phyloP scores from a whole-genome alignment of 2,888 invertebrate genomes.

The Neocrepidodera transversa region DNA sequence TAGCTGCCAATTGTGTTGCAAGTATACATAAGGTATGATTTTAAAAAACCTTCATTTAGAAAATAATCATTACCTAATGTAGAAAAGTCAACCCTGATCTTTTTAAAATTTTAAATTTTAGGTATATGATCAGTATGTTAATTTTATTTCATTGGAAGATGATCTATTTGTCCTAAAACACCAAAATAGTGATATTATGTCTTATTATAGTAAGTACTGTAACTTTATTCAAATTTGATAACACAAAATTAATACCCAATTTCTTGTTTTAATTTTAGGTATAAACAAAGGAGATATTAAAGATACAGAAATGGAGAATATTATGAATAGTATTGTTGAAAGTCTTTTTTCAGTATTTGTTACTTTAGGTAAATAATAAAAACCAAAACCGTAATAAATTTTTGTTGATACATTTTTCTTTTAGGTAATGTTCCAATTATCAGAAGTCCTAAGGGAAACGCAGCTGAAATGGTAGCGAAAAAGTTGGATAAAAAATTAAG shows the following conservation, averaged over 20 bases:
- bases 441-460: constrained; percentile 91
- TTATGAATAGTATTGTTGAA: constrained; percentile 95
- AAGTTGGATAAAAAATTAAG: constrained; percentile 96
- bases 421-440: constrained; percentile 86
- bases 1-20: constrained; percentile 89
- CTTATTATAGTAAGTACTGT: constrained; percentile 94
- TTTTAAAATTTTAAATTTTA: constrained; percentile 49
- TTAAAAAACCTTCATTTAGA: constrained; percentile 2
- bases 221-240: constrained; percentile 47
- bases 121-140: constrained; percentile 97
- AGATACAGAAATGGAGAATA: constrained; percentile 93
- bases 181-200: constrained; percentile 88
- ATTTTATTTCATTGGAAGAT: constrained; percentile 97
- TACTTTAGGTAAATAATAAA: constrained; percentile 85
- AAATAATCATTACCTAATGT: background rate
- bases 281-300: constrained; percentile 93
- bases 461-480: constrained; percentile 98
- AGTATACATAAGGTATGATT: constrained; percentile 82
- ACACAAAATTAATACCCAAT: background rate
- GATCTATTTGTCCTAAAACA: constrained; percentile 95
- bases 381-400: no score
- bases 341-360: constrained; percentile 98
- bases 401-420: constrained; percentile 35
- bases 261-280: constrained; percentile 64
- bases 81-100: no score